phyloP scores from a whole-genome alignment of 2,797 vertebrate genomes.

The Somateria mollissima region DNA sequence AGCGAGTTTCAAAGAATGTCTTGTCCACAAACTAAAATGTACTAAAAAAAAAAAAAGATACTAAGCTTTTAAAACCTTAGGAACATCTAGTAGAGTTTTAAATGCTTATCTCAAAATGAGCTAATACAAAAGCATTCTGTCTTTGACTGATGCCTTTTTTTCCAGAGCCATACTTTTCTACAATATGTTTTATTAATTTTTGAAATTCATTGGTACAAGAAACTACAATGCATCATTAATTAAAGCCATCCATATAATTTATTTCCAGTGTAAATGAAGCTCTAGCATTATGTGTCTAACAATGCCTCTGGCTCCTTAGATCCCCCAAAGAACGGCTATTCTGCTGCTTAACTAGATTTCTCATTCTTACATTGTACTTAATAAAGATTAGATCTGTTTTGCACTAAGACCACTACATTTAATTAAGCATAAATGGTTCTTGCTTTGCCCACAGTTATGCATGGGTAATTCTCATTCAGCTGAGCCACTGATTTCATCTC shows the following conservation, averaged over 20 bases:
- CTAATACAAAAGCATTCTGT: not conserved
- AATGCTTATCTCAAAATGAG: not conserved
- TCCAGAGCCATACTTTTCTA: not conserved
- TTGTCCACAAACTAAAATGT: not conserved
- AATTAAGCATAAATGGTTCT: slow-evolving; percentile 11
- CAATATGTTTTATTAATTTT: not conserved
- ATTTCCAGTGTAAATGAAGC: not conserved
- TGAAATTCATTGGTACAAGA: not conserved
- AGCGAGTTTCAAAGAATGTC: not conserved
- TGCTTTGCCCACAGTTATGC: not conserved
- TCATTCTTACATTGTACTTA: not conserved
- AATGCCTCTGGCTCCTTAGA: not conserved
- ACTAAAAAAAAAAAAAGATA: not conserved
- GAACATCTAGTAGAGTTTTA: not conserved
- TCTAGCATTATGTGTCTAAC: not conserved
- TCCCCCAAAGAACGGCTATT: not conserved
- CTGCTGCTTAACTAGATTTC: not conserved
- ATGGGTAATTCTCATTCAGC: not conserved
- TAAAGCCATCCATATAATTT: not conserved
- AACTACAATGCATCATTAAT: not conserved
- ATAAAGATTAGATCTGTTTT: slow-evolving; percentile 13
- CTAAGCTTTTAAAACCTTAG: not conserved
- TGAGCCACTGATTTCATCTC: not conserved
- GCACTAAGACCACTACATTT: not conserved
- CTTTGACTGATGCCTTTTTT: not conserved